Base-by-base conservation (phyloP, 1,140 invertebrate species). In the Ceratina australensis region DNA sequence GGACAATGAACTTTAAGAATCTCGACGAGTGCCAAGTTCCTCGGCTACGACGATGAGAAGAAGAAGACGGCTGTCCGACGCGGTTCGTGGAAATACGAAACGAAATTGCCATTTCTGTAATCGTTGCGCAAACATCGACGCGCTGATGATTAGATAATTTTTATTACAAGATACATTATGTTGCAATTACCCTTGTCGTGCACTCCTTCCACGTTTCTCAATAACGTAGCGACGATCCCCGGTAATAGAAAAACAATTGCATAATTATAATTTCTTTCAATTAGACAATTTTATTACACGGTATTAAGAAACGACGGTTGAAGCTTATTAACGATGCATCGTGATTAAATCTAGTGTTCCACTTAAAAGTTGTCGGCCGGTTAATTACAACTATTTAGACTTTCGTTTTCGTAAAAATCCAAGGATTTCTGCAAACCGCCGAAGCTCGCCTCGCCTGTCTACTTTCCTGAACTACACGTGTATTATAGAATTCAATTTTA, bases 81-180 rank as follows among this genome's bases (percentile, higher is more conserved):
- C 15, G 8, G 7, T 10, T 33, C 10, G 15, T 33, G 15, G 18
- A 20, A 24, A 52, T 20, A 10, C 20, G 59, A 72, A 50, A 59
- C 49, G 60, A 60, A 76, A 60, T n/a, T 67, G 24, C 33, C 42
- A 28, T 18, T 74, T 42, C 24, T 18, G 47, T n/a, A 16, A 3
- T 28, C 2, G 22, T 68, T 76, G 50, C 20, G 56, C 65, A 76
- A 68, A 15, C 54, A 28, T 49, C 65, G 49, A 7, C 16, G 12
- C 4, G 15, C 63, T 47, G 24, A 56, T 47, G 52, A 49, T 76
- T 76, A 50, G 73, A 76, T 57, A 33, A 47, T 74, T 56, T 74
- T 74, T 47, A 56, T 57, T 56, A 66, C 63, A 18, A 56, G 16
- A 50, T 66, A 64, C 26, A 54, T 54, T 56, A 56, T 54, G 52